Conservation (phyloP, 2,888 invertebrate species). For the Poecilobothrus nobilitatus region DNA sequence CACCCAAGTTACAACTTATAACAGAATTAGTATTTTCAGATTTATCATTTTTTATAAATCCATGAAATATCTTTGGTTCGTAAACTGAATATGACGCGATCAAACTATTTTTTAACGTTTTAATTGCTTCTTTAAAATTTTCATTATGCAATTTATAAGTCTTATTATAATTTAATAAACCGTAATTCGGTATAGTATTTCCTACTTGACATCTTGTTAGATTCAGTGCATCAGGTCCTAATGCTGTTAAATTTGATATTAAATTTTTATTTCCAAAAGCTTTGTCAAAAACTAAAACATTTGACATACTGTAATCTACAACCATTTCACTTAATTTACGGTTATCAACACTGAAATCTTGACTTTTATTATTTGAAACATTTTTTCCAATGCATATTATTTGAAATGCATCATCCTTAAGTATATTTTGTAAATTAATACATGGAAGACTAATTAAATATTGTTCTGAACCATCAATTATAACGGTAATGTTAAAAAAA, state of each 20-base stretch:
- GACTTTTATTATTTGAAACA: constrained; percentile 23
- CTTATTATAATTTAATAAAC: constrained; percentile 34
- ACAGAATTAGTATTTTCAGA: constrained; percentile 4
- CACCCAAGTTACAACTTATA: constrained; percentile 31
- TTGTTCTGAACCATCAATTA: constrained; percentile 36
- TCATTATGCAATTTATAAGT: constrained; percentile 31
- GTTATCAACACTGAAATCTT: constrained; percentile 5
- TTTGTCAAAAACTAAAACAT: constrained; percentile 39
- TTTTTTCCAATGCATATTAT: constrained; percentile 35
- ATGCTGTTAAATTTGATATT: constrained; percentile 37
- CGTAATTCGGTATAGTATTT: constrained; percentile 40
- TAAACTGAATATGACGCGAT: constrained; percentile 56
- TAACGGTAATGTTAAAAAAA: constrained; percentile 32
- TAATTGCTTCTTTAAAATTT: constrained; percentile 39
- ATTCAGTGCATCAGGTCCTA: constrained; percentile 42
- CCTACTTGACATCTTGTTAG: constrained; percentile 40
- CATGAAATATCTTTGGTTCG: constrained; percentile 49
- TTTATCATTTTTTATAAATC: constrained; percentile 28
- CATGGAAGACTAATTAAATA: constrained; percentile 34
- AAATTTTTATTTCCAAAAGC: constrained; percentile 29
- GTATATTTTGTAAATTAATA: constrained; percentile 30
- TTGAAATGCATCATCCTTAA: constrained; percentile 35
- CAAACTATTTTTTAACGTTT: constrained; percentile 53
- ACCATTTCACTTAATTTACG: constrained; percentile 31
- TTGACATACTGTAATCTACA: constrained; percentile 35